phyloP scores from a whole-genome alignment of 2,797 vertebrate genomes.

The Scarus forsteni region DNA sequence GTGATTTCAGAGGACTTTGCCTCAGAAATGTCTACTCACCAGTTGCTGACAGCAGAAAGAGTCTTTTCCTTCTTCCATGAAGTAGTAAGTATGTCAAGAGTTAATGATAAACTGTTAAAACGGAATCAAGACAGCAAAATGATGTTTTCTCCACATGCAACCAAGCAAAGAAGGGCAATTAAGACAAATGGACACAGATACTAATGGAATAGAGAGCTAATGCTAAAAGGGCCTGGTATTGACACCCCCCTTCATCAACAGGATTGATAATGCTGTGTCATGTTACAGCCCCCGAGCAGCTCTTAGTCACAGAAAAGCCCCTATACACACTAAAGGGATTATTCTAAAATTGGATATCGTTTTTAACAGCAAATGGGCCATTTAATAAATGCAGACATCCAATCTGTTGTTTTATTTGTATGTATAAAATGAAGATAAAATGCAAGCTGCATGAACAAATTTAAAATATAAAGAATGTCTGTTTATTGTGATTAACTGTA shows the following conservation, averaged over 20 bases:
- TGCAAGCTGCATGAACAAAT: neutral
- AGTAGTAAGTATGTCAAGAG: no score
- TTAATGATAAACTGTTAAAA: no score
- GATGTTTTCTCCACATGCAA: no score
- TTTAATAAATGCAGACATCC: neutral
- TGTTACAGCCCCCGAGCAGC: neutral
- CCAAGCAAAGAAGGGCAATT: no score
- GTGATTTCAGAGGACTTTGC: no score
- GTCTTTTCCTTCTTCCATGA: no score
- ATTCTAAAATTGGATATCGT: neutral
- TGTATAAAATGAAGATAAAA: neutral
- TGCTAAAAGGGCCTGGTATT: neutral
- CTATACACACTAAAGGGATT: neutral
- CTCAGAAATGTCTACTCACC: no score
- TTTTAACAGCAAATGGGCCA: neutral
- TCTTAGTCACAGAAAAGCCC: neutral
- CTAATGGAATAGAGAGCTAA: no score
- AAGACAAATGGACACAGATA: no score
- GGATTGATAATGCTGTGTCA: neutral
- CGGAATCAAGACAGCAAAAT: no score
- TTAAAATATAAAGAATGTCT: neutral
- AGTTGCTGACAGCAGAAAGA: no score
- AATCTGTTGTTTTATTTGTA: neutral
- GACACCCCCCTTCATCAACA: neutral
- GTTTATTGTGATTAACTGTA: neutral